Conservation (phyloP, 2,888 invertebrate genomes). For the Agriotes lineatus region DNA sequence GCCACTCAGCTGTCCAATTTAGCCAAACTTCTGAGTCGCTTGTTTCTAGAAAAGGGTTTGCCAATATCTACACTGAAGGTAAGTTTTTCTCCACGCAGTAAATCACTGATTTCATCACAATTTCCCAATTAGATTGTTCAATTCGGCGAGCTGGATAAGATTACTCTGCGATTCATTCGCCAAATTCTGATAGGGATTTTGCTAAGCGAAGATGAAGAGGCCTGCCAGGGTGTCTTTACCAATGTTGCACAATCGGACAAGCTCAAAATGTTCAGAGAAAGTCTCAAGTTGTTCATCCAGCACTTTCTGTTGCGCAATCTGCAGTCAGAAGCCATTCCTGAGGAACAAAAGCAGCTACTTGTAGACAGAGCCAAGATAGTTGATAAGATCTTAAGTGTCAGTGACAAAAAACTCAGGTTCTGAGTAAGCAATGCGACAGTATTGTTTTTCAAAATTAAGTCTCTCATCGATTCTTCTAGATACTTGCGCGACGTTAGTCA, state of each 20-base stretch:
- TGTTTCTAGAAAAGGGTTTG: slow-evolving; percentile 84
- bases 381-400: slow-evolving; percentile 72
- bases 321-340: slow-evolving; percentile 66
- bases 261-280: slow-evolving; percentile 84
- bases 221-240: slow-evolving; percentile 75
- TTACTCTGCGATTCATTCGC: slow-evolving; percentile 82
- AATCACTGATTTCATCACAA: no score
- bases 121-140: slow-evolving; percentile 87
- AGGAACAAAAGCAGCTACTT: slow-evolving; percentile 67
- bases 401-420: slow-evolving; percentile 38
- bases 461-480: background rate
- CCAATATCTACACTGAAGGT: slow-evolving; percentile 90
- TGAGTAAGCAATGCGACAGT: background rate
- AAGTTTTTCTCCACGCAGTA: slow-evolving; percentile 48
- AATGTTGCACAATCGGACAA: slow-evolving; percentile 80
- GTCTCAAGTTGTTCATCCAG: slow-evolving; percentile 85
- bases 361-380: slow-evolving; percentile 73
- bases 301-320: slow-evolving; percentile 84
- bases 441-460: background rate
- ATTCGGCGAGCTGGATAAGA: slow-evolving; percentile 87
- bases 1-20: slow-evolving; percentile 78
- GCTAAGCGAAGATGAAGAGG: slow-evolving; percentile 74
- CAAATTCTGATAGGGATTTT: slow-evolving; percentile 83
- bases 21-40: slow-evolving; percentile 81
- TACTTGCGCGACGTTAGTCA: no score